Evolutionary conservation across 35 echinoderm and acorn worm species (phyloP).

Genomic region (Lytechinus pictus): DNA sequence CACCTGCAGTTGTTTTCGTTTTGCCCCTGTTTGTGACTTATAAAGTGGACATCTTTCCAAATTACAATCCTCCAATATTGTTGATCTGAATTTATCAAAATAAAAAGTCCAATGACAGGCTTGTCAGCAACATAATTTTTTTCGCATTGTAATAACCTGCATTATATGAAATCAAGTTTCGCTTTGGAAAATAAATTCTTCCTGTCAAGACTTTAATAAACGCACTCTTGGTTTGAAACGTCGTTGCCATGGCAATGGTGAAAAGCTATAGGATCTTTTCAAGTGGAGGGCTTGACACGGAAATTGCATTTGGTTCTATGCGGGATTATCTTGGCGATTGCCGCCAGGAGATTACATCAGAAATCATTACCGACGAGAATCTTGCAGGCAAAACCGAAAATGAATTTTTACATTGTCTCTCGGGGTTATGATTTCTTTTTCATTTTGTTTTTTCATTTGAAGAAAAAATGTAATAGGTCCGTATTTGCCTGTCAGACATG

Average conservation of each 20-base stretch:
- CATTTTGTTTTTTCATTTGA: not conserved
- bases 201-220: not conserved
- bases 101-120: too few species aligned
- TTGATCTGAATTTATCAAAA: too few species aligned
- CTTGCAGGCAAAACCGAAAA: not conserved
- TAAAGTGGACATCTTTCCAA: too few species aligned
- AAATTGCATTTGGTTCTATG: not conserved
- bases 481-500: not conserved
- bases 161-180: not conserved
- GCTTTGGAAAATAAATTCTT: not conserved
- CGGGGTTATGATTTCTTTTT: not conserved
- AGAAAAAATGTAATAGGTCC: not conserved
- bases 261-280: not conserved
- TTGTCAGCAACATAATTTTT: not conserved
- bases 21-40: too few species aligned
- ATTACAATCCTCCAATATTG: too few species aligned
- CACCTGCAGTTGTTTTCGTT: too few species aligned
- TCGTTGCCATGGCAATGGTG: not conserved
- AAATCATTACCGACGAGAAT: not conserved
- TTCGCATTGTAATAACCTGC: not conserved
- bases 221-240: not conserved
- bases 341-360: not conserved
- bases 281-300: not conserved
- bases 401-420: not conserved
- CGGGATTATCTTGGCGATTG: not conserved